Conservation (phyloP, 53 echinoderm and acorn worm genomes). For the Echinarachnius parma region DNA sequence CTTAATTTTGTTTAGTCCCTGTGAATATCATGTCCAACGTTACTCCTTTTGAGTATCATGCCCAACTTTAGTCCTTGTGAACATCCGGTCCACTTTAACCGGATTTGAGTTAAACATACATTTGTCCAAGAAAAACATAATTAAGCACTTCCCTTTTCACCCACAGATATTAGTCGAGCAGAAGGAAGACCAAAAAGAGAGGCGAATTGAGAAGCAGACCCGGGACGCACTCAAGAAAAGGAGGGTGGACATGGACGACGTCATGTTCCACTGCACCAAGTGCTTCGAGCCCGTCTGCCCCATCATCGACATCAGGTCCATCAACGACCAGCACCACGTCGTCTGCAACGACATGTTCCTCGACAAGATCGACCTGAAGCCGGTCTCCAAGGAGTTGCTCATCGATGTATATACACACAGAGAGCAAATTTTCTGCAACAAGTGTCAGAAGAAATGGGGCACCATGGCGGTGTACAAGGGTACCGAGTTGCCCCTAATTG, state of each 20-base stretch:
- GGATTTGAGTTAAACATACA: too few relatives aligned
- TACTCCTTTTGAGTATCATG: too few relatives aligned
- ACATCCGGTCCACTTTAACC: too few relatives aligned
- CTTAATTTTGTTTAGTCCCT: too few relatives aligned
- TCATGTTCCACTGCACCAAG: constrained; percentile 56
- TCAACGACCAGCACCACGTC: constrained; percentile 61
- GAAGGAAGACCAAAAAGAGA: constrained; percentile 24
- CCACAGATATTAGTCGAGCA: constrained; percentile 1
- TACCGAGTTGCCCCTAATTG: constrained; percentile 50
- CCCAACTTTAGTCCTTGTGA: too few relatives aligned
- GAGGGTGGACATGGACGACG: constrained; percentile 5
- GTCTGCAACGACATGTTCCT: constrained; percentile 38
- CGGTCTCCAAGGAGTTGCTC: not conserved
- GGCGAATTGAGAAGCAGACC: not conserved
- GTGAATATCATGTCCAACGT: too few relatives aligned
- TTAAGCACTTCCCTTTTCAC: not conserved
- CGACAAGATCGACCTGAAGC: not conserved
- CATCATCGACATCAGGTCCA: constrained; percentile 55
- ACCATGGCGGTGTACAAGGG: constrained; percentile 57
- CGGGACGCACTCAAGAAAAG: not conserved
- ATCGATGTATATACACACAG: constrained; percentile 38
- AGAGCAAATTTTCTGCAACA: constrained; percentile 44
- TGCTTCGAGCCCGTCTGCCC: constrained; percentile 49
- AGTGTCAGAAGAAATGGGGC: constrained; percentile 61
- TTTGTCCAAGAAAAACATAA: too few relatives aligned